Conservation (phyloP, 2,888 invertebrate genomes). For the Hipparchia sbordonii region DNA sequence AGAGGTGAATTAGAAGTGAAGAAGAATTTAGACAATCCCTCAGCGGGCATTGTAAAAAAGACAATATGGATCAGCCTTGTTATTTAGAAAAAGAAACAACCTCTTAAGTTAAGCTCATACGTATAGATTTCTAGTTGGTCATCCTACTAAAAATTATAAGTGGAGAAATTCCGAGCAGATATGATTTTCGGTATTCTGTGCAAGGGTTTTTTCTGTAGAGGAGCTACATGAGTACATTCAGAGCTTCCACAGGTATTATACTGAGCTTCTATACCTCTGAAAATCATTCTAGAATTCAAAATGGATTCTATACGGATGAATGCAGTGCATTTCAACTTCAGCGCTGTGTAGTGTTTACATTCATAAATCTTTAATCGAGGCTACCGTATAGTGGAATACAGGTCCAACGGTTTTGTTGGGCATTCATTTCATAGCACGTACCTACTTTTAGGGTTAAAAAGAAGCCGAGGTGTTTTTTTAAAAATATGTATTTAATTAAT, state of each 20-base stretch:
- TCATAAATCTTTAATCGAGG: constrained; percentile 38
- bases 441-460: constrained; percentile 2
- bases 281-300: constrained; percentile 21
- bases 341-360: constrained; percentile 36
- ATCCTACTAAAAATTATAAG: too few relatives aligned
- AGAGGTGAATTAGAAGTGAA: too few relatives aligned
- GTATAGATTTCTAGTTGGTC: too few relatives aligned
- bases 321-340: constrained; percentile 30
- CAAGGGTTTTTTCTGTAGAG: neutral
- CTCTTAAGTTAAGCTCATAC: too few relatives aligned
- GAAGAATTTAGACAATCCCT: too few relatives aligned
- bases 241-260: neutral
- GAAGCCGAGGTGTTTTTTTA: neutral
- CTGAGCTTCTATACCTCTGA: constrained; percentile 3
- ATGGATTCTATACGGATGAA: constrained; percentile 28
- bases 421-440: constrained; percentile 21
- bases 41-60: too few relatives aligned
- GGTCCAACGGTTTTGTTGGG: neutral
- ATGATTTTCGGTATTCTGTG: too few relatives aligned
- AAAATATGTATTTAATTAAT: too few relatives aligned
- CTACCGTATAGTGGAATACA: constrained; percentile 18
- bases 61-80: too few relatives aligned
- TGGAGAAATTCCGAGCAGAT: too few relatives aligned
- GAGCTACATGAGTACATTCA: neutral
- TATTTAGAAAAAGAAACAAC: too few relatives aligned